These are phyloP conservation scores for Turnix velox DNA, from an alignment of 2,113 vertebrate species.

Conservation along the genomic window DNA sequence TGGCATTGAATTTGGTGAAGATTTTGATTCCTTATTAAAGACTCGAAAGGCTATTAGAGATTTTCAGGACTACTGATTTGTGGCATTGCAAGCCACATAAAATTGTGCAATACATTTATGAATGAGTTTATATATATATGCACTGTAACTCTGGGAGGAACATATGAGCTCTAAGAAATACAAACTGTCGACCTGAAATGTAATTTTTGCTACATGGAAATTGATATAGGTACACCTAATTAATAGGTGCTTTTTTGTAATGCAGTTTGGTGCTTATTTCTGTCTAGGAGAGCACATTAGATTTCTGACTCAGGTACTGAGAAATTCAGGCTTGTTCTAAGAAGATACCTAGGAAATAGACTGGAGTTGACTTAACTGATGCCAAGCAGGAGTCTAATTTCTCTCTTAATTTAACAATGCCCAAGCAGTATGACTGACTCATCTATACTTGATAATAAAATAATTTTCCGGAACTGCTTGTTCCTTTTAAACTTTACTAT, in stretches of 20 bases:
- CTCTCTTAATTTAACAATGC: neutral
- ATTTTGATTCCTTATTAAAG: slow-evolving; percentile 49
- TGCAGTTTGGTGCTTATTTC: neutral
- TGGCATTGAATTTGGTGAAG: neutral
- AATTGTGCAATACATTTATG: neutral
- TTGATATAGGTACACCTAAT: too few relatives aligned
- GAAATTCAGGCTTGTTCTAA: neutral
- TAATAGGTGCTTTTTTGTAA: neutral
- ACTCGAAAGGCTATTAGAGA: neutral
- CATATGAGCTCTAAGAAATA: neutral
- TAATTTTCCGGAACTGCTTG: neutral
- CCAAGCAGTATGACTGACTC: neutral
- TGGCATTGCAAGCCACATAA: neutral
- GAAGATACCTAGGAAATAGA: neutral
- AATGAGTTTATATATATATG: neutral
- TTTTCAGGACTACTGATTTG: neutral
- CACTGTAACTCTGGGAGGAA: neutral
- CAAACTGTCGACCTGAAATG: neutral
- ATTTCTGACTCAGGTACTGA: neutral
- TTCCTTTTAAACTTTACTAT: neutral
- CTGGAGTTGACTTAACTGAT: neutral
- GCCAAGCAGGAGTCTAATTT: neutral
- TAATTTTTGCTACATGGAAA: neutral
- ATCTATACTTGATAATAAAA: neutral
- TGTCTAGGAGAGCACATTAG: neutral